phyloP scores from a whole-genome alignment of 2,797 vertebrate genomes.

The Myotis myotis region DNA sequence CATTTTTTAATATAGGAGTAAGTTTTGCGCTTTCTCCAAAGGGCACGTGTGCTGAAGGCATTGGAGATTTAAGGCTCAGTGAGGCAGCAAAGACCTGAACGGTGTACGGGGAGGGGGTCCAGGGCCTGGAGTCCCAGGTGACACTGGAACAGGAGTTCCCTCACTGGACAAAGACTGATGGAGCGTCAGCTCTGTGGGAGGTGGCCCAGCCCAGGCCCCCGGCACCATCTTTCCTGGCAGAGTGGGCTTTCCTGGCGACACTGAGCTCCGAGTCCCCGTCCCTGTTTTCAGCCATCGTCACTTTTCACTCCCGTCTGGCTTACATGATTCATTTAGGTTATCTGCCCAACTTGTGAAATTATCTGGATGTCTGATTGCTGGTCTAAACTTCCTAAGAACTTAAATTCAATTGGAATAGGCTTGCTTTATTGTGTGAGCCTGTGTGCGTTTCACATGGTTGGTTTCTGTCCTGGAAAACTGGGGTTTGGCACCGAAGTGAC shows the following conservation, averaged over 20 bases:
- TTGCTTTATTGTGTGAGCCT: neutral
- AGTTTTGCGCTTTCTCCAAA: neutral
- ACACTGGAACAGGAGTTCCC: neutral
- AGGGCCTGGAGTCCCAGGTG: neutral
- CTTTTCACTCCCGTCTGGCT: neutral
- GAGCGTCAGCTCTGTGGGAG: neutral
- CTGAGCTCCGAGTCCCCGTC: neutral
- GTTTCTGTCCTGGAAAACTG: neutral
- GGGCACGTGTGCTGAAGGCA: neutral
- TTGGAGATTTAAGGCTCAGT: neutral
- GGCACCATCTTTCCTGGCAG: rapidly evolving
- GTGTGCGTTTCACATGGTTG: neutral
- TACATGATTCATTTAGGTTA: neutral
- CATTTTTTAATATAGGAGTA: neutral
- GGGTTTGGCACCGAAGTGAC: neutral
- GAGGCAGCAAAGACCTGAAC: neutral
- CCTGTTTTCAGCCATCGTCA: neutral
- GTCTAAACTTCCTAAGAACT: neutral
- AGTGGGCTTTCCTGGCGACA: neutral
- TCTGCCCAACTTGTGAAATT: neutral
- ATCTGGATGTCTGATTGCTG: neutral
- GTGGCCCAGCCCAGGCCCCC: rapidly evolving
- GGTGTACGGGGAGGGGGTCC: rapidly evolving
- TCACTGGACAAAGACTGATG: neutral
- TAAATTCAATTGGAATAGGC: neutral